Percentiles rank a stretch among this genome's conserved stretches.
phyloP scores from a whole-genome alignment of 1,140 invertebrate species.

The Helicorthomorpha holstii region DNA sequence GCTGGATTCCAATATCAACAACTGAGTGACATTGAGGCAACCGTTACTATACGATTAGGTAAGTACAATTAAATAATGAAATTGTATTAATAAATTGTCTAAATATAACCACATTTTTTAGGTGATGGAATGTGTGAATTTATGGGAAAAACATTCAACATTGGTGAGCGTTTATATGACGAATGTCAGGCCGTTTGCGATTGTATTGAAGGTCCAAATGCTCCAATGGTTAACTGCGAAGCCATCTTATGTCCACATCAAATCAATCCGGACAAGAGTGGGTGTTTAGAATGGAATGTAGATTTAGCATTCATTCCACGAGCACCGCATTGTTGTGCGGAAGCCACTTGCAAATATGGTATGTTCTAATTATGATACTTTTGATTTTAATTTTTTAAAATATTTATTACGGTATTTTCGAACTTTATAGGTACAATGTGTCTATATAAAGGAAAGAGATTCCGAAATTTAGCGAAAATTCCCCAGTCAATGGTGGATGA shows the following conservation, averaged over 20 bases:
- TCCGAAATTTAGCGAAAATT: conserved; percentile 44
- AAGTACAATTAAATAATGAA: background rate
- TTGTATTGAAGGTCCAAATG: background rate
- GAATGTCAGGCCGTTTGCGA: conserved; percentile 1
- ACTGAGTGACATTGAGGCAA: background rate
- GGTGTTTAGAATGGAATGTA: conserved; percentile 68
- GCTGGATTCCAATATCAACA: background rate
- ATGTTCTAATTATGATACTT: conserved; percentile 18
- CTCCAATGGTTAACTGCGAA: background rate
- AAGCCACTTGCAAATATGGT: conserved; percentile 27
- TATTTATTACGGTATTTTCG: conserved; percentile 2
- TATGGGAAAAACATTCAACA: background rate
- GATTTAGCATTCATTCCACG: conserved; percentile 49
- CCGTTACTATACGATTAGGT: background rate
- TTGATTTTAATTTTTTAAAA: background rate
- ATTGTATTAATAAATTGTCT: background rate
- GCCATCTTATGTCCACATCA: conserved; percentile 15
- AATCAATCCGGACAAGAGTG: conserved; percentile 34
- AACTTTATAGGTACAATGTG: conserved; percentile 16
- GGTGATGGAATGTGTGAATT: background rate
- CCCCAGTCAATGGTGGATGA: conserved; percentile 45
- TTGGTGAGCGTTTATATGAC: background rate
- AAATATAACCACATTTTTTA: background rate
- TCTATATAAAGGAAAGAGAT: conserved; percentile 27
- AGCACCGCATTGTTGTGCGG: conserved; percentile 64